Evolutionary conservation across 2,113 vertebrate species (phyloP).

Genomic region (Clarias batrachus): DNA sequence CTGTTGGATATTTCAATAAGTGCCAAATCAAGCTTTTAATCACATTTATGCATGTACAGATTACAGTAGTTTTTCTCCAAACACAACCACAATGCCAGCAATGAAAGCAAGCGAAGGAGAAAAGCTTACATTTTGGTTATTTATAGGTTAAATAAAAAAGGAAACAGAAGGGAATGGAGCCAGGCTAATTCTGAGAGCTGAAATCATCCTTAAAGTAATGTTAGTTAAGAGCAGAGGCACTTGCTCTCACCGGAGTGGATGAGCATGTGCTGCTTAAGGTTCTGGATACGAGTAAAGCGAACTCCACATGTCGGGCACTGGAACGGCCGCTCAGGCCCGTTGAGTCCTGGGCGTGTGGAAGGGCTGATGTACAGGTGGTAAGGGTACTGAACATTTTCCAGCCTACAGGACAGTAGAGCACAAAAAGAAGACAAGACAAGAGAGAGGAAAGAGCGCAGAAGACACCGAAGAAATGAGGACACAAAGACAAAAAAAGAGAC

Average conservation of each 20-base stretch:
- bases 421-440: conserved; percentile 18
- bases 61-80: not conserved
- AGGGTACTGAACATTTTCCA: conserved; percentile 86
- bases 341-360: conserved; percentile 80
- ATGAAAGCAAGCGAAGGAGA: not conserved
- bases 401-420: conserved; percentile 66
- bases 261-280: conserved; percentile 99
- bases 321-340: conserved; percentile 76
- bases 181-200: not conserved
- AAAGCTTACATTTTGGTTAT: not conserved
- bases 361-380: conserved; percentile 88
- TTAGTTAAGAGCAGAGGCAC: not conserved
- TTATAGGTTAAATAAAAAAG: not conserved
- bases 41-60: not conserved
- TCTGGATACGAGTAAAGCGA: conserved; percentile 98
- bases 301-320: conserved; percentile 88
- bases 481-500: not conserved
- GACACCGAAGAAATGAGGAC: not conserved
- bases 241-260: conserved; percentile 92
- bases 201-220: not conserved
- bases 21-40: not conserved
- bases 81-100: not conserved
- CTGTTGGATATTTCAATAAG: not conserved
- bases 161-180: not conserved
- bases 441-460: not conserved